Base-by-base conservation (phyloP, 37 sponge, comb jelly and placozoan species). In the Amphimedon queenslandica region DNA sequence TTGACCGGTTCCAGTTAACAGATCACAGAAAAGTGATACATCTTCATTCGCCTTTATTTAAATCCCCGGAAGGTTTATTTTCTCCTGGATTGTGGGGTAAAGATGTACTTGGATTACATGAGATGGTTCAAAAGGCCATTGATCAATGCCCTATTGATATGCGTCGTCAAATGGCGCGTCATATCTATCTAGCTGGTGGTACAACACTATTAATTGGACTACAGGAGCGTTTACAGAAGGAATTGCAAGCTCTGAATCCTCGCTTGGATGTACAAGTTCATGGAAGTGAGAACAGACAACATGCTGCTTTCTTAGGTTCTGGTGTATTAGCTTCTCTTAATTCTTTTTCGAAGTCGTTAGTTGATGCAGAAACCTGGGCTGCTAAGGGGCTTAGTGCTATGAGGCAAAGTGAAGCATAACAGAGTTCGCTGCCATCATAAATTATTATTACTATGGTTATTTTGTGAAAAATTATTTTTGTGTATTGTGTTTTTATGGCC, bases 241-340 rank as follows among this genome's bases (percentile, higher is more conserved):
- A 93, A 67, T 28, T 93, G 24, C 23, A 35, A 4, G 65, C 85
- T 0, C 60, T 80, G 10, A 81, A 82, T 5, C 32, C 73, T 10
- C 65, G 80, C 18, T 25, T 35, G n/a, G 64, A 51, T 6, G 66
- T 93, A 0, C 64, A 88, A 32, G 78, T 93, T 16, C 93, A 88
- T 53, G 82, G 71, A 38, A 58, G 69, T 13, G 77, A 72, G 29
- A 58, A 77, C 20, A 77, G 88, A 4, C 68, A 87, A 0, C 90
- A 93, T 43, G 85, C 93, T 32, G 89, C 93, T 2, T 93, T 78
- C 57, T 58, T 81, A 31, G 93, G 93, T 13, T 89, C 82, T 32
- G 68, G 79, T 27, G 79, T 93, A 20, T 51, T 86, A 31, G 85
- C 89, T 23, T 69, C 89, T 25, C 72, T 93, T 0, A 38, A 66